These are phyloP conservation scores for Egretta garzetta DNA, from an alignment of 2,113 vertebrate species.

Conservation along the genomic window DNA sequence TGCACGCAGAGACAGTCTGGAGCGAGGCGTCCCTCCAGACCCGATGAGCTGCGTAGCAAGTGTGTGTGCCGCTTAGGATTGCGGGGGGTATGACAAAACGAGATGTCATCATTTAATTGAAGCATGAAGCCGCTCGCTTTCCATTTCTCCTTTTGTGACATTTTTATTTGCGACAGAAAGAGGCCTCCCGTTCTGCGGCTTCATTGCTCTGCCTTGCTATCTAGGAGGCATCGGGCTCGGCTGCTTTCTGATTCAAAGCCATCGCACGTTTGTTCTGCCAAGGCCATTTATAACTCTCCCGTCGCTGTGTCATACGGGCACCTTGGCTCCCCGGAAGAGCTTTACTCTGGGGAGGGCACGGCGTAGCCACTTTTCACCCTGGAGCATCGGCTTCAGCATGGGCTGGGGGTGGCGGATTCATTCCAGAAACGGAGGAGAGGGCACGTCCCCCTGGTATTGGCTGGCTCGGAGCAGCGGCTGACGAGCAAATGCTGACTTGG, in stretches of 20 bases:
- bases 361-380: neutral
- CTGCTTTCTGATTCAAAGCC: conserved; percentile 67
- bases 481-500: conserved; percentile 55
- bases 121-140: neutral
- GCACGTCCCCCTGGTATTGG: neutral
- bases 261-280: conserved; percentile 53
- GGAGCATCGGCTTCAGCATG: neutral
- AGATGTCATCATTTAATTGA: neutral
- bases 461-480: neutral
- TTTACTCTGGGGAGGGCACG: neutral
- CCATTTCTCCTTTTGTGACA: neutral
- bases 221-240: conserved; percentile 8
- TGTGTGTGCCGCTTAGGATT: neutral
- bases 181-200: neutral
- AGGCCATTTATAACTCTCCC: conserved; percentile 77
- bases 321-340: conserved; percentile 45
- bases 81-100: neutral
- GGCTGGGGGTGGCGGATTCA: neutral
- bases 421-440: conserved; percentile 35
- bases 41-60: neutral
- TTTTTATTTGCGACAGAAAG: neutral
- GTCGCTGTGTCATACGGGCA: conserved; percentile 54
- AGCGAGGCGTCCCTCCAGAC: neutral
- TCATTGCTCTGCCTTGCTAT: neutral
- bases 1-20: neutral